Evolutionary conservation across 2,797 vertebrate genomes (phyloP), one percentile per base, ranked within the genome.

Genomic region (Graptemys geographica): DNA sequence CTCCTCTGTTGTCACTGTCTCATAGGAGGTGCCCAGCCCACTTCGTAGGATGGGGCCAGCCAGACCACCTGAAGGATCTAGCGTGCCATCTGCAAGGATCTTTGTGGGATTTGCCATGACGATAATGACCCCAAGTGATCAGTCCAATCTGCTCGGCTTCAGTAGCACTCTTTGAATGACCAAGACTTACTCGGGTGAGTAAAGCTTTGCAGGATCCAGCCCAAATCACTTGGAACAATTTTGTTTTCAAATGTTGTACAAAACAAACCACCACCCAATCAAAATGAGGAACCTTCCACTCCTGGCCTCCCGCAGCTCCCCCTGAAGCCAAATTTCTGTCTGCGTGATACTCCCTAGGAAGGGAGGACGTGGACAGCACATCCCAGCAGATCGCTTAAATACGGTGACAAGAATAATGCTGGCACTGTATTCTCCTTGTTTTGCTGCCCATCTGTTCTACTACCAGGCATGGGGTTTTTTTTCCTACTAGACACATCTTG

Each of bases 141-240:
- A 19, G 31, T 37, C 88, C 69, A 92, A 59, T 0, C 8, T 11
- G n/a, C 28, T 47, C 74, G 8, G 28, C 1, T 0, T 11, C 78
- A 16, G 53, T 33, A 80, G 53, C 53, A 33, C 0, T 0, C 23
- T 13, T 2, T 18, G n/a, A 79, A 27, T 4, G 2, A 52, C 31
- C 37, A 33, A 37, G 59, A 23, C 18, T 69, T 81, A 56, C 55
- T 78, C 57, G 37, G 28, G 83, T 0, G 5, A 56, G 4, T 25
- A 78, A 19, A 90, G 44, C 9, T 15, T 92, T 21, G 31, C 79
- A 52, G 33, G 56, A 28, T 56, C 52, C 89, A 83, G 0, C 62
- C 57, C 37, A 25, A 78, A 27, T 5, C 28, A 31, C 28, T 44
- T 23, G 5, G 5, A 18, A 8, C 52, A 81, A n/a, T 76, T 81